Conservation (phyloP, 64 coral and sea anemone species). For the Actinia equina region DNA sequence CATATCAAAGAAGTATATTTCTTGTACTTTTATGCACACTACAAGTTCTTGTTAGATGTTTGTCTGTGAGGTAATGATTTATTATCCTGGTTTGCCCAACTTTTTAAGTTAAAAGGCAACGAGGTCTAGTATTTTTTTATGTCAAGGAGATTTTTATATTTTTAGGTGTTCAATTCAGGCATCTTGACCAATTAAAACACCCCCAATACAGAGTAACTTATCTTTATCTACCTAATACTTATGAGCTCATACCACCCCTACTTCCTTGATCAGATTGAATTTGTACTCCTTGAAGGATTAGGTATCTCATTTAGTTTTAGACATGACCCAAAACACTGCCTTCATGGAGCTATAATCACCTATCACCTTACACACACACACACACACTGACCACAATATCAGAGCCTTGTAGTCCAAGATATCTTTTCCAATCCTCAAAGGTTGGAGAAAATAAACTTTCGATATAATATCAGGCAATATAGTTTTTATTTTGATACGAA, state of each 20-base stretch:
- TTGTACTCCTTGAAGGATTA: not conserved
- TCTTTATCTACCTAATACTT: not conserved
- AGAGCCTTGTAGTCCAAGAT: not conserved
- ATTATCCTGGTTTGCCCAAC: not conserved
- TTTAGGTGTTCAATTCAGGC: not conserved
- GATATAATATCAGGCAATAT: not conserved
- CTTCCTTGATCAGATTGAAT: conserved; percentile 1
- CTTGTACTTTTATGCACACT: not conserved
- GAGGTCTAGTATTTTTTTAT: not conserved
- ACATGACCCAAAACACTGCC: not conserved
- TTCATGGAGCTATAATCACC: not conserved
- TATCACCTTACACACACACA: not conserved
- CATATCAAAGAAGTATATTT: not conserved
- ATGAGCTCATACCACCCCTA: not conserved
- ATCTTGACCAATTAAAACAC: not conserved
- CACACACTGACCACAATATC: not conserved
- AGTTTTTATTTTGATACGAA: not conserved
- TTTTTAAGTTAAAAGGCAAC: not conserved
- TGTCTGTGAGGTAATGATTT: not conserved
- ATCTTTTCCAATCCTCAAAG: not conserved
- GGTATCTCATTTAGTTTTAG: not conserved
- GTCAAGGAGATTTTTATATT: not conserved
- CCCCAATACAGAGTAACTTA: not conserved
- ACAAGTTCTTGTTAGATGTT: not conserved
- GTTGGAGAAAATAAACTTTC: not conserved